Conservation (phyloP, 1,140 invertebrate species). For the Eumaeus atala region DNA sequence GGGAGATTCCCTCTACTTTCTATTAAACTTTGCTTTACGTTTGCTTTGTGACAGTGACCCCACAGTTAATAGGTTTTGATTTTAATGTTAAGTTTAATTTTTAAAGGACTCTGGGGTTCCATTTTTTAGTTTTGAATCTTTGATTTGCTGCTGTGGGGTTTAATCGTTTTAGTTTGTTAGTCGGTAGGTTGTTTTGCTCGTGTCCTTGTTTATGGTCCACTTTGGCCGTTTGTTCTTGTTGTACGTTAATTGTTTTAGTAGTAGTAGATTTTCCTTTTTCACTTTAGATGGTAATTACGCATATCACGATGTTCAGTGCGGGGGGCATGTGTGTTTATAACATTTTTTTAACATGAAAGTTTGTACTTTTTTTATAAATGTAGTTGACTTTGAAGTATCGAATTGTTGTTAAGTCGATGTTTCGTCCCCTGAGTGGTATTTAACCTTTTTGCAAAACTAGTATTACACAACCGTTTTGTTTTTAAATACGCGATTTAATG, state of each 20-base stretch:
- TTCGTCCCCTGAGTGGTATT: conserved; percentile 41
- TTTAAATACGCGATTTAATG: conserved; percentile 20
- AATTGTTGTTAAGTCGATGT: conserved; percentile 22
- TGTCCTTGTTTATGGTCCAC: conserved; percentile 43
- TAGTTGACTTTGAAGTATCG: conserved; percentile 5
- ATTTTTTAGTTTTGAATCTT: conserved; percentile 23
- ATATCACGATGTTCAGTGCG: conserved; percentile 44
- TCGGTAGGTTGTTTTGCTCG: conserved; percentile 48
- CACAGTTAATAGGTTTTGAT: conserved; percentile 23
- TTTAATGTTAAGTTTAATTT: conserved; percentile 41
- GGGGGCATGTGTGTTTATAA: conserved; percentile 4
- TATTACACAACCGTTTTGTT: conserved; percentile 41
- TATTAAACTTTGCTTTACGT: not conserved
- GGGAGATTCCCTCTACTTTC: conserved; percentile 1
- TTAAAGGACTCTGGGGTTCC: conserved; percentile 17
- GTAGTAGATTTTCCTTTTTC: conserved; percentile 41
- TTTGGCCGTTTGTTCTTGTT: conserved; percentile 50
- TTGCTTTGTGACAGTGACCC: conserved; percentile 12
- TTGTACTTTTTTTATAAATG: conserved; percentile 9
- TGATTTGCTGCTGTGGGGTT: conserved; percentile 20
- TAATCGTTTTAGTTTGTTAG: conserved; percentile 28
- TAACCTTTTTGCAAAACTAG: conserved; percentile 48
- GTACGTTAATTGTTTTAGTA: conserved; percentile 56
- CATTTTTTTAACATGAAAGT: conserved; percentile 7
- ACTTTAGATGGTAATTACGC: conserved; percentile 62